Evolutionary conservation across 1,140 invertebrate species (phyloP).

Genomic region (Plectus sambesii): DNA sequence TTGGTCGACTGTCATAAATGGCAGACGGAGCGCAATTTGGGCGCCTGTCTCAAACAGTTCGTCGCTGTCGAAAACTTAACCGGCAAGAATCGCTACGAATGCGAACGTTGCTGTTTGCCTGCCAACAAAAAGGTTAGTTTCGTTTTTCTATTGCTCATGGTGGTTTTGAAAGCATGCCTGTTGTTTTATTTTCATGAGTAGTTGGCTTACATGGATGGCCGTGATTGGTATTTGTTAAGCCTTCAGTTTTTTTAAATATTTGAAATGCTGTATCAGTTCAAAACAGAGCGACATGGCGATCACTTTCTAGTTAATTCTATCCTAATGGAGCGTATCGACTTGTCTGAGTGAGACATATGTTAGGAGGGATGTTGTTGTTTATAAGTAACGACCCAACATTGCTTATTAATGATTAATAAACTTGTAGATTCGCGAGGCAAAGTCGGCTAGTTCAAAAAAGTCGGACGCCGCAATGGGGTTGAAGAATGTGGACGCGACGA

Average conservation of each 20-base stretch:
- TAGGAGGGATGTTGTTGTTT: too few species aligned
- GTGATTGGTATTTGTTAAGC: too few species aligned
- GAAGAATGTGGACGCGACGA: constrained; percentile 64
- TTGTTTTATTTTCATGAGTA: constrained; percentile 7
- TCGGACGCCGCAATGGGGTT: constrained; percentile 64
- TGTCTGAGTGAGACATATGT: too few species aligned
- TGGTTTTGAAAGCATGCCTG: constrained; percentile 26
- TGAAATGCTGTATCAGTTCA: too few species aligned
- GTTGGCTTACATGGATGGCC: constrained; percentile 13
- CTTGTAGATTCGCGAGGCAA: constrained; percentile 32
- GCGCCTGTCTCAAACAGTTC: constrained; percentile 76
- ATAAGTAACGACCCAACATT: too few species aligned
- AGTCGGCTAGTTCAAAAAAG: constrained; percentile 49
- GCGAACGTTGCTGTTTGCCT: constrained; percentile 68
- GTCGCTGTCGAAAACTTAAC: constrained; percentile 73
- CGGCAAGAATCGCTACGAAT: constrained; percentile 79
- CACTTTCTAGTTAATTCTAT: too few species aligned
- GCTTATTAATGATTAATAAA: too few species aligned
- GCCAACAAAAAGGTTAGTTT: constrained; percentile 28
- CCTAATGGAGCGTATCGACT: too few species aligned
- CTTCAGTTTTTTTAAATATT: too few species aligned
- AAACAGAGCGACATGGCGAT: too few species aligned
- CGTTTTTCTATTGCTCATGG: too few species aligned
- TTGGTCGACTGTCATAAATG: background rate
- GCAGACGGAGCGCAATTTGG: constrained; percentile 4